Conservation (phyloP, 2,113 vertebrate species). For the Tylochromis polylepis region DNA sequence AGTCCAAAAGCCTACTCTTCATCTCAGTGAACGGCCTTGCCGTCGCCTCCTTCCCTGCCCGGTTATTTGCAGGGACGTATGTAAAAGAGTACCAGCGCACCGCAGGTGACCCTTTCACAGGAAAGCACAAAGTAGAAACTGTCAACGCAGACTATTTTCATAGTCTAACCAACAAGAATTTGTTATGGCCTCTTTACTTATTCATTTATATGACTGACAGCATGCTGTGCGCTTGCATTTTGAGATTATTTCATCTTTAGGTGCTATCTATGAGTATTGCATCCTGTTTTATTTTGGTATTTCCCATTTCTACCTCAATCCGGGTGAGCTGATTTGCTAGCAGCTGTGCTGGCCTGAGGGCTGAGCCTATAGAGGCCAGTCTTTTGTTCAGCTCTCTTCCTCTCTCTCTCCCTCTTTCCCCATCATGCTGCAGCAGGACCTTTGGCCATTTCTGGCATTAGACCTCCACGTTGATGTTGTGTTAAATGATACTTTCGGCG, state of each 20-base stretch:
- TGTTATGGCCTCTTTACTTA: not conserved
- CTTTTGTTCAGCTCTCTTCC: not conserved
- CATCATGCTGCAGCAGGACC: not conserved
- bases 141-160: not conserved
- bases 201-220: not conserved
- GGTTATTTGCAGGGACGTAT: not conserved
- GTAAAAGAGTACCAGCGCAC: not conserved
- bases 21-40: not conserved
- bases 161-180: not conserved
- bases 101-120: not conserved
- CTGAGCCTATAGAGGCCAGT: not conserved
- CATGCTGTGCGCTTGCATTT: not conserved
- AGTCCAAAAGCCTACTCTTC: not conserved
- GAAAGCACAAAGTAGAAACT: not conserved
- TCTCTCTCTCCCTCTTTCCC: not conserved
- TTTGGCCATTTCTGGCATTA: not conserved
- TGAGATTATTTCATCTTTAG: not conserved
- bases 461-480: not conserved
- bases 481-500: not conserved
- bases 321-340: not conserved
- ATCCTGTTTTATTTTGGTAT: not conserved
- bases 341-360: not conserved
- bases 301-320: not conserved
- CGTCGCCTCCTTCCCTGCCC: not conserved
- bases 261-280: not conserved